These are phyloP conservation scores for Paragorgia papillata DNA, from an alignment of 92 coral and sea anemone species.

Conservation along the genomic window DNA sequence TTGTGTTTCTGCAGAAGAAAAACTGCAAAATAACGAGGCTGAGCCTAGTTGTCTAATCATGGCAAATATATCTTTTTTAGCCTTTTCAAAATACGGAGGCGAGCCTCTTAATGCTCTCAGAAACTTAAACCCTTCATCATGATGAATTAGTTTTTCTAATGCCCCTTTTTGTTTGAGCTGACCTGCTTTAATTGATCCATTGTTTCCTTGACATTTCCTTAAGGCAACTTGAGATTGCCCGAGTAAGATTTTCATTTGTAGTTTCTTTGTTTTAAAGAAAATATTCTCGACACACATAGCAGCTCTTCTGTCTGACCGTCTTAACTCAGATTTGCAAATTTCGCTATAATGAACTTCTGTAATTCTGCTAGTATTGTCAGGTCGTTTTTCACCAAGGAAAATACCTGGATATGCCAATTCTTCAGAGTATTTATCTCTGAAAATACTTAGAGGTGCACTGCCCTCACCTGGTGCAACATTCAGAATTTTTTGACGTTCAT, in stretches of 20 bases:
- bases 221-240: neutral
- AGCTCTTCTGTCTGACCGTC: constrained; percentile 62
- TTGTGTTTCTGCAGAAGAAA: constrained; percentile 14
- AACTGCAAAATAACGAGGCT: constrained; percentile 36
- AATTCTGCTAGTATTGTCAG: constrained; percentile 35
- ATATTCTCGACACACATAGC: constrained; percentile 52
- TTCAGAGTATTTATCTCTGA: constrained; percentile 12
- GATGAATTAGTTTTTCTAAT: constrained; percentile 40
- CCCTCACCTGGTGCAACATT: too few relatives aligned
- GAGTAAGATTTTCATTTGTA: constrained; percentile 48
- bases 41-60: constrained; percentile 59
- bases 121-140: constrained; percentile 57
- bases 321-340: constrained; percentile 62
- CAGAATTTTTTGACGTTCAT: constrained; percentile 46
- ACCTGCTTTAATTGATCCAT: constrained; percentile 51
- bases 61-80: constrained; percentile 51
- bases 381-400: neutral
- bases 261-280: constrained; percentile 50
- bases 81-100: constrained; percentile 52
- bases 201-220: constrained; percentile 59
- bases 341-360: constrained; percentile 46
- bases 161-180: constrained; percentile 58
- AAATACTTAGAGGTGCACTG: too few relatives aligned
- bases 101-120: constrained; percentile 56
- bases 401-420: constrained; percentile 11